These are phyloP conservation scores for Leptarthrus brevirostris DNA, from an alignment of 2,888 invertebrate species.

Conservation along the genomic window DNA sequence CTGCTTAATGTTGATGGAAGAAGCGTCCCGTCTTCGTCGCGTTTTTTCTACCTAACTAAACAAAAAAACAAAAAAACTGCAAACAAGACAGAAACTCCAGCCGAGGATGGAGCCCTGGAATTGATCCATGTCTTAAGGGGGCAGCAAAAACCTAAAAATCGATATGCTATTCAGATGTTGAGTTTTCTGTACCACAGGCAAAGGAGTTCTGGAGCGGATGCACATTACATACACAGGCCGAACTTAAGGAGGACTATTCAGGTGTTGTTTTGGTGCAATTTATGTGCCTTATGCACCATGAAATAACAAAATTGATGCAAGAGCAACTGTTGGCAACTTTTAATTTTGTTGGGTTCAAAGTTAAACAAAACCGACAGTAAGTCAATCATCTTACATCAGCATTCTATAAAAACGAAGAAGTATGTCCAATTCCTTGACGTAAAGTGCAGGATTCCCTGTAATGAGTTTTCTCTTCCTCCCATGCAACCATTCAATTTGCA, in stretches of 20 bases:
- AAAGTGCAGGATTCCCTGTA: not conserved
- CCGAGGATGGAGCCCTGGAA: slow-evolving; percentile 14
- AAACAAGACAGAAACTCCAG: not conserved
- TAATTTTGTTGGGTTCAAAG: slow-evolving; percentile 44
- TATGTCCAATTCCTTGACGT: slow-evolving; percentile 3
- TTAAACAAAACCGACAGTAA: slow-evolving; percentile 38
- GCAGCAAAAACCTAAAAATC: slow-evolving; percentile 30
- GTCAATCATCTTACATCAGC: slow-evolving; percentile 33
- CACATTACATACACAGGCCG: not conserved
- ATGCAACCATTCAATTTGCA: not conserved
- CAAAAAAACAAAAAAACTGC: not conserved
- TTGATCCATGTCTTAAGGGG: slow-evolving; percentile 42
- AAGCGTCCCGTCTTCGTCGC: not conserved
- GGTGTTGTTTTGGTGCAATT: slow-evolving; percentile 50
- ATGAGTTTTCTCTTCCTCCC: not conserved
- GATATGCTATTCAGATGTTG: slow-evolving; percentile 26
- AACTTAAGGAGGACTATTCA: not conserved
- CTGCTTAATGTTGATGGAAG: not conserved
- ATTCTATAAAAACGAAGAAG: slow-evolving; percentile 30
- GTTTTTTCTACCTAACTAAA: not conserved
- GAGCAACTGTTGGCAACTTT: slow-evolving; percentile 52
- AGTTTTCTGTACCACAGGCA: not conserved
- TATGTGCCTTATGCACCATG: slow-evolving; percentile 53
- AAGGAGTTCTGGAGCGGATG: slow-evolving; percentile 9
- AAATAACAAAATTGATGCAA: slow-evolving; percentile 53